Base-by-base conservation (phyloP, 2,888 invertebrate species). In the Thereva nobilitata region DNA sequence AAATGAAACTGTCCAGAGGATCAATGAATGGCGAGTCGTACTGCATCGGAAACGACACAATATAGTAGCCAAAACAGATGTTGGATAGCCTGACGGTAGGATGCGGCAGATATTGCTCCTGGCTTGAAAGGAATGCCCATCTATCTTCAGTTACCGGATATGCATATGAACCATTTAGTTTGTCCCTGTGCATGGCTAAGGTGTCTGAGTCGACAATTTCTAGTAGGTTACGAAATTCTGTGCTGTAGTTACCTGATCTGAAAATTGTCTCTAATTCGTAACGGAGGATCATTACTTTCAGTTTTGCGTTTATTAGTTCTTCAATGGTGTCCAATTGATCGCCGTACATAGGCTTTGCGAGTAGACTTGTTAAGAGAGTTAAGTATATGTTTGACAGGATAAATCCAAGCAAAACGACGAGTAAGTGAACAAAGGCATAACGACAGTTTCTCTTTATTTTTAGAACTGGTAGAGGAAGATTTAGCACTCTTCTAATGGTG, bases 311-410 rank as follows among this genome's bases (percentile, higher is more conserved):
- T 5, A 74, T 68, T 34, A 76, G 37, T 40, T 73, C 72, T 0
- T 64, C 57, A 4, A 75, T 67, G 0, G 72, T 72, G 4, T 70
- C 54, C 3, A 74, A 66, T 23, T 72, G 73, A 0, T 64, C 67
- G 4, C 71, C 65, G 41, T 73, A 74, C 4, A 73, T 71, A 0
- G 72, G 64, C 5, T 71, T 72, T 4, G 74, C 71, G 9, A 75
- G 63, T 56, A 73, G 75, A 41, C 75, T 75, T 9, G 75, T 74
- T 38, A 75, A 63, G 4, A 69, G 71, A 5, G 76, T 74, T 40
- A 75, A 67, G 66, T 75, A 76, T 23, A 76, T 59, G 67, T 75
- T 76, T 4, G 73, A 72, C 9, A 76, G 56, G 57, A 76, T 74
- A 55, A 76, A 76, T 3, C 74, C 73, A 10, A 50, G 61, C 10